phyloP scores from a whole-genome alignment of 2,113 vertebrate species.

The Mohoua ochrocephala region DNA sequence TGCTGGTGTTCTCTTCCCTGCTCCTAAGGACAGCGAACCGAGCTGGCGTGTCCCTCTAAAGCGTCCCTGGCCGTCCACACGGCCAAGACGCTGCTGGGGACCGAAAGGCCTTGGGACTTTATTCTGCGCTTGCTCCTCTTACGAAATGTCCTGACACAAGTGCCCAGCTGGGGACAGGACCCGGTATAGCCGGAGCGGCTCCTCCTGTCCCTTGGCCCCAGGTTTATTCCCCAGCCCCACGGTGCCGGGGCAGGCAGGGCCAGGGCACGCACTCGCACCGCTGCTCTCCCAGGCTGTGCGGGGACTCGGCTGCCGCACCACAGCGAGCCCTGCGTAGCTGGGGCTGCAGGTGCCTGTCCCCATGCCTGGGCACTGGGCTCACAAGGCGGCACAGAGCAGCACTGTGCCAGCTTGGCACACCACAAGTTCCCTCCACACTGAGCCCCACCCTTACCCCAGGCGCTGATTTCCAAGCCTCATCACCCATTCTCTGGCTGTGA shows the following conservation, averaged over 20 bases:
- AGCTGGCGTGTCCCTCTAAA: rapidly evolving
- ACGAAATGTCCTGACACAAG: rapidly evolving
- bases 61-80: rapidly evolving
- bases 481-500: background rate
- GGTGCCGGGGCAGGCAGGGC: rapidly evolving
- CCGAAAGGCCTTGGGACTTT: background rate
- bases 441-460: background rate
- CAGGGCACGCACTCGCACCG: rapidly evolving
- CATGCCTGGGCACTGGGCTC: rapidly evolving
- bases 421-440: rapidly evolving
- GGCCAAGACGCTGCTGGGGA: rapidly evolving
- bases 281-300: background rate
- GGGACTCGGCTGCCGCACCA: background rate
- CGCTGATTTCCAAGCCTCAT: too few species aligned
- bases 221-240: background rate
- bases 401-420: background rate
- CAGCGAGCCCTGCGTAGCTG: rapidly evolving
- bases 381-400: background rate
- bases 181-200: rapidly evolving
- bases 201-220: background rate
- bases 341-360: background rate
- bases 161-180: background rate
- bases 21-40: rapidly evolving
- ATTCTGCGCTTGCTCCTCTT: background rate
- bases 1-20: rapidly evolving